Evolutionary conservation across 2,113 vertebrate species (phyloP).

Genomic region (Ifrita kowaldi): DNA sequence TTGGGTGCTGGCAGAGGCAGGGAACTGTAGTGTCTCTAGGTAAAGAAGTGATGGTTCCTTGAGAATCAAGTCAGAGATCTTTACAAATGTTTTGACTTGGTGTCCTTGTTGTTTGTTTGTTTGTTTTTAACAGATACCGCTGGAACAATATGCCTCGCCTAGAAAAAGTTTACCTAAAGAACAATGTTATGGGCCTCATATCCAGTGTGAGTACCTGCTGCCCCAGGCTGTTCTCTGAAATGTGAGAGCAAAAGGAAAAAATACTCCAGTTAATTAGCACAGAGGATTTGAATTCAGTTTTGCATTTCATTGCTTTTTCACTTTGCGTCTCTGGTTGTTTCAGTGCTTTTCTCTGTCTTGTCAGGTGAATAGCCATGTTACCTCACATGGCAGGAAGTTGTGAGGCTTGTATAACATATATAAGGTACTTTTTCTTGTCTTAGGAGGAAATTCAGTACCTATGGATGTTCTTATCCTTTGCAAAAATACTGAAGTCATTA

Average conservation of each 20-base stretch:
- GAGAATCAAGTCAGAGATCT: background rate
- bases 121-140: slow-evolving; percentile 76
- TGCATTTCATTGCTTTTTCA: background rate
- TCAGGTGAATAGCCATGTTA: background rate
- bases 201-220: slow-evolving; percentile 72
- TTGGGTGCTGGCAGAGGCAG: background rate
- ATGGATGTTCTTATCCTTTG: background rate
- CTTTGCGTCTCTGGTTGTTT: background rate
- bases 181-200: slow-evolving; percentile 91
- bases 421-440: background rate
- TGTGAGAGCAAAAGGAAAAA: background rate
- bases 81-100: background rate
- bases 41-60: background rate
- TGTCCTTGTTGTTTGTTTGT: background rate
- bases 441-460: background rate
- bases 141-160: slow-evolving; percentile 92
- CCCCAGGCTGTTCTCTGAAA: background rate
- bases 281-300: background rate
- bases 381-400: background rate
- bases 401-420: background rate
- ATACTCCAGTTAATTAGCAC: background rate
- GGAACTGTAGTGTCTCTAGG: background rate
- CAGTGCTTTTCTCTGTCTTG: background rate
- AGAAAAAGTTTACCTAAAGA: slow-evolving; percentile 91
- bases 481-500: background rate